Base-by-base conservation (phyloP, 2,888 invertebrate genomes). In the Ariolimax columbianus region DNA sequence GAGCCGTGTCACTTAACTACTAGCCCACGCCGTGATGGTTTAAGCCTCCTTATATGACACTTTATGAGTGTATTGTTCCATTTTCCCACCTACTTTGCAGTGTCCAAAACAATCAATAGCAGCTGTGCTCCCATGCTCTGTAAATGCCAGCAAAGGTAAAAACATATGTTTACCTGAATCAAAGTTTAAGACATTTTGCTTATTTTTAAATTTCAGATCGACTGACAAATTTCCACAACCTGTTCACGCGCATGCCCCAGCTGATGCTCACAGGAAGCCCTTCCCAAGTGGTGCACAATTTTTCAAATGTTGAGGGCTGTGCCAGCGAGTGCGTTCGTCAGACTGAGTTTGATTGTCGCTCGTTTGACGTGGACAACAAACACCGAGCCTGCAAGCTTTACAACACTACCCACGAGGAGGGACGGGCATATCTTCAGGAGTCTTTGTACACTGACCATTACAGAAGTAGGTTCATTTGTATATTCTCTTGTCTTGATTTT, bases 281-380 rank as follows among this genome's bases (percentile, higher is more conserved):
- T 9, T 85, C 88, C n/a, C 89, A 88, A 17, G 87, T 90, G 17
- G 43, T 92, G 9, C 84, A 87, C 40, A 92, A 93, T 86, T 68
- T 82, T 63, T 82, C 88, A 6, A 87, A 89, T 11, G 89, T 92
- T 0, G 92, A 92, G 59, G 85, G 59, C 14, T 93, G 93, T 86
- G 91, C 92, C 40, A 85, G 88, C 11, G 55, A 80, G 36, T 91
- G 92, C 82, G 90, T 88, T 17, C 88, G 87, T 79, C 90, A 91
- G 84, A 88, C 89, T n/a, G 87, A 86, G 26, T 92, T 92, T 86
- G 92, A 92, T 75, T 93, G 93, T 86, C 91, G 91, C 84, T 92
- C 93, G 3, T 93, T 93, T 83, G 92, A 93, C 86, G 89, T 91
- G 68, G 92, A 92, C 88, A 92, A 92, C 87, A 81, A 86, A 43